Evolutionary conservation across 53 echinoderm and acorn worm species (phyloP), one percentile per base, ranked within the genome.

Genomic region (Crossaster papposus): DNA sequence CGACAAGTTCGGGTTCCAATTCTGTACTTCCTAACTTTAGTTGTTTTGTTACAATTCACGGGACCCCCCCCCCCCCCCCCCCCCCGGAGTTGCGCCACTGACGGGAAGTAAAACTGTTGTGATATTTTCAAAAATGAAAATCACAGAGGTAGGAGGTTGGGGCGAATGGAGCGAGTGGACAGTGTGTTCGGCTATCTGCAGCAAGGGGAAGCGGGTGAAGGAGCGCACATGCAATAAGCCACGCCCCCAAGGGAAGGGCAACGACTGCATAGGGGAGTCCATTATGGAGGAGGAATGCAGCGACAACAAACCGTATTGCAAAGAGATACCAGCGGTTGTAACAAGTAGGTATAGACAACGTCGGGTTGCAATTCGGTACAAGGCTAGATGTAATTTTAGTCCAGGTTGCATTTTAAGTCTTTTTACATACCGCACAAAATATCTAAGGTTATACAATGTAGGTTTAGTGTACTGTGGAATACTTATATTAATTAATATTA

Each of bases 91-190:
- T n/a, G n/a, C n/a, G n/a, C n/a, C n/a, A n/a, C n/a, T n/a, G n/a
- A n/a, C n/a, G n/a, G n/a, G n/a, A 44, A 44, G 44, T 44, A 44
- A 1, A 44, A 7, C 44, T 44, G 44, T 44, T 44, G n/a, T 9
- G 9, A 58, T 58, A 14, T 18, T 58, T 58, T 58, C 17, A 3
- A 58, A 58, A 18, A 20, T 11, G 2, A 22, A 9, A 17, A 80
- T 64, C 38, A 17, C 82, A 96, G 97, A 77, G 30, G 35, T 32
- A 0, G 97, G 97, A 65, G 92, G 92, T 6, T 97, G 94, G 92
- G 68, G 80, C 73, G 85, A 50, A 2, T 97, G 97, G 97, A 50
- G 81, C 74, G 92, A 91, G 51, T 97, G 97, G 97, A 89, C 88
- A 11, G 81, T 80, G 44, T 97, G 97, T 64, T 94, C 93, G 30